Base-by-base conservation (phyloP, 2,888 invertebrate species). In the Parasteatoda lunata region DNA sequence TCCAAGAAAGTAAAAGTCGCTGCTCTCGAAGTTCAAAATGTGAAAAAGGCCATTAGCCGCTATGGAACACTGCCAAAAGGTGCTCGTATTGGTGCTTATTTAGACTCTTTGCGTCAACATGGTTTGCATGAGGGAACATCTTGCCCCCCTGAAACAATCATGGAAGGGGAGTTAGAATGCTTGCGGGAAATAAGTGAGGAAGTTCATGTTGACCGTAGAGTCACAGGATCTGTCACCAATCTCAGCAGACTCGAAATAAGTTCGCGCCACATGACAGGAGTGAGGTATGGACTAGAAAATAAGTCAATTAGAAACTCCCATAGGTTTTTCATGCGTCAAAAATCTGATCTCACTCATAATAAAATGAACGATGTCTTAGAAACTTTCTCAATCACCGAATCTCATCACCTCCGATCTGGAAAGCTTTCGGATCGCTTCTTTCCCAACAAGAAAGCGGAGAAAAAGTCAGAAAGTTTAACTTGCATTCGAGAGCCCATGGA, bases 31-130 rank as follows among this genome's bases (percentile, higher is more conserved):
- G 97, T 97, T 89, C 97, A 97, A 93, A 98, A 98, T 93, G 98
- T 98, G 76, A 96, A 97, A 91, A 95, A 97, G 90, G 97, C 97
- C 69, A 92, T 92, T 76, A 98, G 97, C 92, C 94, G 98, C 30
- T 98, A 98, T 92, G 99, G 99, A 47, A 99, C 99, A 8, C 93
- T 99, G 91, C 99, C 99, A 0, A 99, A 98, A 93, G 98, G 96
- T 75, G 97, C 97, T 11, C 94, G 98, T 89, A 98, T 99, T 90
- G 98, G 98, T 54, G 98, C 98, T 5, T 99, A 97, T 92, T 93
- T 99, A 79, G 98, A 98, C 92, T 98, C 98, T 3, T 93, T 99
- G 91, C 94, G 97, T 71, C 96, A 96, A 91, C 96, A 95, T 91
- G 95, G 95, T 75, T 92, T 93, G 90, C 93, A 94, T 85, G 89